Conservation (phyloP, 23 tunicate genomes). For the Oikopleura dioica region DNA sequence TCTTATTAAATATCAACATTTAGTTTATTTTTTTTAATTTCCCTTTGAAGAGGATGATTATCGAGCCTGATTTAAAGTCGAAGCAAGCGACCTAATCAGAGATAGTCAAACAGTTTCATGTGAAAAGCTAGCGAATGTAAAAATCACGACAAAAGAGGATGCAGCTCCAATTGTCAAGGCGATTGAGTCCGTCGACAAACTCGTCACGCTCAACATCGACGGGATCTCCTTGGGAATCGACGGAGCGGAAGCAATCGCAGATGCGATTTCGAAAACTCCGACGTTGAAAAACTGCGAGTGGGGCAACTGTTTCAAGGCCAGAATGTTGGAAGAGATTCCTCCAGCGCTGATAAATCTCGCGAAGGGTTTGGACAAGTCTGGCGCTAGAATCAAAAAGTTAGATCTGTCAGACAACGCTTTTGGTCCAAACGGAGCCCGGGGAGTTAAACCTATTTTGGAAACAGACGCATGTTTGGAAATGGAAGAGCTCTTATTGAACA, state of each 20-base stretch:
- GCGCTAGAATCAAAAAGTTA: not conserved
- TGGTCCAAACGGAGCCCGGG: not conserved
- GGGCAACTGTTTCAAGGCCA: not conserved
- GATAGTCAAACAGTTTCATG: not conserved
- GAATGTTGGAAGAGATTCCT: not conserved
- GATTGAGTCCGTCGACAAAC: not conserved
- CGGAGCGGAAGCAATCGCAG: not conserved
- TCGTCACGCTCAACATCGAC: not conserved
- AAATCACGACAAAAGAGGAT: not conserved
- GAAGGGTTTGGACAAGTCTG: not conserved
- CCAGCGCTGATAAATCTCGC: not conserved
- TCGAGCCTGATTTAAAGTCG: no score
- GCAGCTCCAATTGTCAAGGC: not conserved
- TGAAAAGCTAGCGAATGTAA: not conserved
- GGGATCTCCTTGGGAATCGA: not conserved
- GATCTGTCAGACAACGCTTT: not conserved
- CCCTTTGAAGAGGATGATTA: no score
- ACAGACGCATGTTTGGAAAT: not conserved
- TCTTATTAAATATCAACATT: no score
- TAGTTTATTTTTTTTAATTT: no score
- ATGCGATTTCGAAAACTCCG: not conserved
- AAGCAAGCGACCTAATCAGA: not conserved
- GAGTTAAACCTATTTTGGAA: not conserved
- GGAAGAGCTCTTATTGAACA: not conserved
- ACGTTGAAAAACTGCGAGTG: not conserved